A percentile compares a stretch with the other conserved stretches of the same genome.
Conservation (phyloP, 2,113 vertebrate species). For the Leptobrachium leishanense region DNA sequence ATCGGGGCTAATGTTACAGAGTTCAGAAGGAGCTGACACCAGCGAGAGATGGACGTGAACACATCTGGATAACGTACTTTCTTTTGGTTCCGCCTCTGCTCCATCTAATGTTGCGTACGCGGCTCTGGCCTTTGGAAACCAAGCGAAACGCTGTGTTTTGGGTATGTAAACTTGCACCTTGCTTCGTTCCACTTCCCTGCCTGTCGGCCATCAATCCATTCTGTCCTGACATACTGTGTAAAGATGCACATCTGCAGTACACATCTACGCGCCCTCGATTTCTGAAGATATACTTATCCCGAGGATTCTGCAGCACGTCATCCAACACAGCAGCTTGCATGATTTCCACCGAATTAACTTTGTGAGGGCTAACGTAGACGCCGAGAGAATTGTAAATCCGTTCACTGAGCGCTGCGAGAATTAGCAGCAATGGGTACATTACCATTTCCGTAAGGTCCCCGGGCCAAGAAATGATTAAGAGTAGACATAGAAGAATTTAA, state of each 20-base stretch:
- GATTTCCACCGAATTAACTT: neutral
- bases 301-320: neutral
- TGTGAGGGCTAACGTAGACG: neutral
- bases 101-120: neutral
- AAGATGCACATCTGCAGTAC: neutral
- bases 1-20: no score
- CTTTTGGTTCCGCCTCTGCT: neutral
- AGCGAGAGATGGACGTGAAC: neutral
- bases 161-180: neutral
- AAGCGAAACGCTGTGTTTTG: neutral
- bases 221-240: neutral
- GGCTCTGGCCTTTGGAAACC: neutral
- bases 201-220: neutral
- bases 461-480: no score
- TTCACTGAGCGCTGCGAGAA: neutral
- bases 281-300: neutral
- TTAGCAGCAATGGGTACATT: neutral
- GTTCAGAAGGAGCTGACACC: no score
- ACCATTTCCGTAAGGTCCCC: no score
- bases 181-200: neutral
- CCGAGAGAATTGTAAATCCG: neutral
- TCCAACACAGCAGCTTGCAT: neutral
- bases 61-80: conserved; percentile 4
- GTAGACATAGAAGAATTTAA: no score
- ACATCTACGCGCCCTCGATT: neutral